Conservation (phyloP, 1,140 invertebrate genomes). For the Bilobella aurantiaca region DNA sequence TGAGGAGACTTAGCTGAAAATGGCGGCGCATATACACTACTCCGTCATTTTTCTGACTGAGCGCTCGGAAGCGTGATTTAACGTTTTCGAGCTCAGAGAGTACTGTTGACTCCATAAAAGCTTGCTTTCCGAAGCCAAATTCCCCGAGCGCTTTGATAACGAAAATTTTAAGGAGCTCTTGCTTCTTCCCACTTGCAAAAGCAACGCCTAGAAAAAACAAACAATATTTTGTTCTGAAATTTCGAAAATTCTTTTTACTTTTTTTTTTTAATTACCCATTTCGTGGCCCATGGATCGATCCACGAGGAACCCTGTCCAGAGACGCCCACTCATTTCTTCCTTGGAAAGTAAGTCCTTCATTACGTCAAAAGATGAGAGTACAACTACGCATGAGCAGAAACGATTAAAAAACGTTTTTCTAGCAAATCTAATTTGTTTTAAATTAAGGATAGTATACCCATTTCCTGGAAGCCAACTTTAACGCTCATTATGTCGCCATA, state of each 20-base stretch:
- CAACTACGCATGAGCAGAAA: slow-evolving; percentile 14
- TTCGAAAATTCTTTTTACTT: not conserved
- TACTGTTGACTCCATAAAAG: slow-evolving; percentile 23
- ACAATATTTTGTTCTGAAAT: not conserved
- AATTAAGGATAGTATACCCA: slow-evolving; percentile 10
- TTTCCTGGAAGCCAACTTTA: slow-evolving; percentile 27
- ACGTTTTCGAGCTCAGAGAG: slow-evolving; percentile 22
- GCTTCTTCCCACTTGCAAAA: slow-evolving; percentile 16
- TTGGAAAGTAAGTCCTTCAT: slow-evolving; percentile 23
- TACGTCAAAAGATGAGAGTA: slow-evolving; percentile 26
- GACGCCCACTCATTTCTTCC: slow-evolving; percentile 23
- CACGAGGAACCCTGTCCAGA: slow-evolving; percentile 26
- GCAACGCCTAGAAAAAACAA: slow-evolving; percentile 17
- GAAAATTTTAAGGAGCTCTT: slow-evolving; percentile 17
- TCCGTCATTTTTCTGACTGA: slow-evolving; percentile 26
- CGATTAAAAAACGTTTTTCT: not conserved
- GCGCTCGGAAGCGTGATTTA: not conserved
- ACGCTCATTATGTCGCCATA: slow-evolving; percentile 32
- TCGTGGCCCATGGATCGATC: slow-evolving; percentile 28
- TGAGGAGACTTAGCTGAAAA: slow-evolving; percentile 49
- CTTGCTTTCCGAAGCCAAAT: slow-evolving; percentile 30
- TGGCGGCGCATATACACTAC: slow-evolving; percentile 22
- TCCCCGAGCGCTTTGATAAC: slow-evolving; percentile 14
- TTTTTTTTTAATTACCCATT: slow-evolving; percentile 12
- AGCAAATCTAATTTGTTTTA: not conserved